Conservation (phyloP, 2,113 vertebrate species). For the Okapia johnstoni region DNA sequence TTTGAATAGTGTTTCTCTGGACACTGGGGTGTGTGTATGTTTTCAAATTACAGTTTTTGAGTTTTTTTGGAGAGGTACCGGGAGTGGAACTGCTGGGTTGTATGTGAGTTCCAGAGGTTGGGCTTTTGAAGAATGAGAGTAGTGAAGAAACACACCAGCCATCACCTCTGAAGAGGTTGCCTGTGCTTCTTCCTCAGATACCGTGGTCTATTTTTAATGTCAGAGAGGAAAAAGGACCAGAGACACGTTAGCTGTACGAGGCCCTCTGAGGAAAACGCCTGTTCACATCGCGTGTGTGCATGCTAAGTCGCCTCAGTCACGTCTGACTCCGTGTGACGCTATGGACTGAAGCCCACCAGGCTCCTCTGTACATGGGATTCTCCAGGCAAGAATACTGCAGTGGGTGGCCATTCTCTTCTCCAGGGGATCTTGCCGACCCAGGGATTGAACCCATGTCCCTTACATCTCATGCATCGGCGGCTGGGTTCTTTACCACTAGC, state of each 20-base stretch:
- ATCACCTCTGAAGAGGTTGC: neutral
- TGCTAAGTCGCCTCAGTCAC: fast-evolving
- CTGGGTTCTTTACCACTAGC: neutral
- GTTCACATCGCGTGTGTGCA: neutral
- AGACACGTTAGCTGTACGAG: neutral
- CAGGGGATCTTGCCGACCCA: neutral
- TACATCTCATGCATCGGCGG: fast-evolving
- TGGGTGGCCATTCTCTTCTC: neutral
- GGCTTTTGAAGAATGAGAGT: neutral
- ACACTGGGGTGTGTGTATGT: neutral
- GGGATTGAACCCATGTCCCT: neutral
- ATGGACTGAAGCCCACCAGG: neutral
- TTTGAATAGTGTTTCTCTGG: neutral
- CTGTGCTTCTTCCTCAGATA: neutral
- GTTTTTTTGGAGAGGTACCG: neutral
- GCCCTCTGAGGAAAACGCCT: neutral
- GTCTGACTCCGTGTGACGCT: fast-evolving
- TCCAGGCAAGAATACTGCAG: neutral
- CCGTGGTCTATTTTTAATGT: neutral
- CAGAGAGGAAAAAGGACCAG: neutral
- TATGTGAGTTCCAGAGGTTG: neutral
- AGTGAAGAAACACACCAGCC: too few relatives aligned
- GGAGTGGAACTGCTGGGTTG: neutral
- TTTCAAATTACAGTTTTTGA: neutral
- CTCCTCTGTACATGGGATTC: neutral